Conservation (phyloP, 1,140 invertebrate species). For the Drosophila mauritiana region DNA sequence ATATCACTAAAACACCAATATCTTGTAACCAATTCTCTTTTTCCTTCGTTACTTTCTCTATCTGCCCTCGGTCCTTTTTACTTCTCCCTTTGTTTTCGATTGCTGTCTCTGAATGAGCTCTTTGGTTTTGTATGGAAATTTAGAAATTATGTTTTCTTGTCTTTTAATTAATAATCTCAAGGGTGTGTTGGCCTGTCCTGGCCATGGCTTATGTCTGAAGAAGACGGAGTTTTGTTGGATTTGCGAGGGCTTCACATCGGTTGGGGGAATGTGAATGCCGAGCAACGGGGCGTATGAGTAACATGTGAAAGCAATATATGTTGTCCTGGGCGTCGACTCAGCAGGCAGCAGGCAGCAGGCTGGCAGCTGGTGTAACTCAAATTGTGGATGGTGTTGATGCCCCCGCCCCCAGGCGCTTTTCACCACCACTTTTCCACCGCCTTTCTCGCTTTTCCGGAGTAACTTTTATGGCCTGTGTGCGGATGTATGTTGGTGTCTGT, state of each 20-base stretch:
- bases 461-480: slow-evolving; percentile 55
- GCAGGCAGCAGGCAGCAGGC: slow-evolving; percentile 43
- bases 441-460: slow-evolving; percentile 16
- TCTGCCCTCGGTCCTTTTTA: neutral
- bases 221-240: slow-evolving; percentile 29
- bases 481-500: neutral
- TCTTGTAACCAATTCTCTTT: slow-evolving; percentile 23
- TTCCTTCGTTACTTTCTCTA: neutral
- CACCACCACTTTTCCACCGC: slow-evolving; percentile 2
- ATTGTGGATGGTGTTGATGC: slow-evolving; percentile 5
- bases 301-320: slow-evolving; percentile 68
- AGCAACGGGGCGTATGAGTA: slow-evolving; percentile 47
- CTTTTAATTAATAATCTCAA: slow-evolving; percentile 82
- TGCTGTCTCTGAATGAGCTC: neutral
- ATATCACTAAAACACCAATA: slow-evolving; percentile 9
- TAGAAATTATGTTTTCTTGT: slow-evolving; percentile 81
- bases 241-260: slow-evolving; percentile 4
- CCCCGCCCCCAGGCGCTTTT: neutral
- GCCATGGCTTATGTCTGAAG: slow-evolving; percentile 10
- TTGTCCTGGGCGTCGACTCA: slow-evolving; percentile 24
- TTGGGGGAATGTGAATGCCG: neutral
- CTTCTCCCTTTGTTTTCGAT: neutral
- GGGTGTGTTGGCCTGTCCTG: slow-evolving; percentile 46
- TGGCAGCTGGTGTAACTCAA: slow-evolving; percentile 18
- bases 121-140: slow-evolving; percentile 59